phyloP scores from a whole-genome alignment of 2,113 vertebrate genomes.

The Entomyzon cyanotis region DNA sequence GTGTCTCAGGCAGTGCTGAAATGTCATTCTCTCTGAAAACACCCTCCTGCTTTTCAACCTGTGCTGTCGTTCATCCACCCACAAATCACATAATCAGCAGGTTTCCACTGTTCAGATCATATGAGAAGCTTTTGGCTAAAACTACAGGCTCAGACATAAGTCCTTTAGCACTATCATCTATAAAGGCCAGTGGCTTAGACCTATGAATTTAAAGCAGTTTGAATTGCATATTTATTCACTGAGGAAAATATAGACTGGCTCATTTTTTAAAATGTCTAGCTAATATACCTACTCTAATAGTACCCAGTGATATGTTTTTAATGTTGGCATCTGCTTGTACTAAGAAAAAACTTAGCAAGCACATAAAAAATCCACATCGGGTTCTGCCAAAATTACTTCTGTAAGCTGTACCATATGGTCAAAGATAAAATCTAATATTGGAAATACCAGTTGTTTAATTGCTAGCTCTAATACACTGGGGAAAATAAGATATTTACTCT shows the following conservation, averaged over 20 bases:
- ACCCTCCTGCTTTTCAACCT: neutral
- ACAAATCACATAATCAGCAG: neutral
- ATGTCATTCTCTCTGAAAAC: neutral
- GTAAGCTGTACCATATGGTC: slow-evolving; percentile 35
- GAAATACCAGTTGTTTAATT: slow-evolving; percentile 43
- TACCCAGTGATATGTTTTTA: neutral
- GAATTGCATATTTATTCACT: neutral
- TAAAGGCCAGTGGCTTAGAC: neutral
- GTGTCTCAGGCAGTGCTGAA: neutral
- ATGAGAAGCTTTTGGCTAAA: neutral
- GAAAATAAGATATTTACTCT: slow-evolving; percentile 37
- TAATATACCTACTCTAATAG: neutral
- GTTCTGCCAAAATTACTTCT: slow-evolving; percentile 40
- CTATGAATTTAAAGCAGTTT: neutral
- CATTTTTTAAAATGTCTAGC: neutral
- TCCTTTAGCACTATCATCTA: neutral
- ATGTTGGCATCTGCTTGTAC: slow-evolving; percentile 26
- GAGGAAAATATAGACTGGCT: neutral
- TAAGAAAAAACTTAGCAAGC: neutral
- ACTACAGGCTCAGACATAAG: neutral
- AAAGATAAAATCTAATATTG: slow-evolving; percentile 53
- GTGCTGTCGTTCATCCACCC: rapidly evolving
- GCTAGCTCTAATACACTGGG: slow-evolving; percentile 2
- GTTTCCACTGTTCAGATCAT: neutral
- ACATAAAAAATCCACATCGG: slow-evolving; percentile 23